phyloP scores from a whole-genome alignment of 2,113 vertebrate genomes.

The Daphoenositta chrysoptera region DNA sequence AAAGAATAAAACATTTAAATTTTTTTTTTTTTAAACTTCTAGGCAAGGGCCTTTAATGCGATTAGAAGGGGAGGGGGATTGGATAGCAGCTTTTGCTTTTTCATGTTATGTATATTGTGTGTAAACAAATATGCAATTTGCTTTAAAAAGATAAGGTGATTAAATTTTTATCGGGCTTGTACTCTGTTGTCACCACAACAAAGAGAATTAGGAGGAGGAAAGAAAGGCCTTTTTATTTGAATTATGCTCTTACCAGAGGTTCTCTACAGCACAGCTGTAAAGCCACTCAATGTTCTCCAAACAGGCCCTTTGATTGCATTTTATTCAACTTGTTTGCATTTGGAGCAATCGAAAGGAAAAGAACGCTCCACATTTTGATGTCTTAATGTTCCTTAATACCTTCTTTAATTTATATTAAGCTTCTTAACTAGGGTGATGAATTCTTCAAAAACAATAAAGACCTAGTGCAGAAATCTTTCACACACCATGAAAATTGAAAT shows the following conservation, averaged over 20 bases:
- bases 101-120: slow-evolving; percentile 65
- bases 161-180: slow-evolving; percentile 79
- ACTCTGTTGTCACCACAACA: slow-evolving; percentile 75
- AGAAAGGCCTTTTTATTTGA: slow-evolving; percentile 65
- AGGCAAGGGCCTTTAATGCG: slow-evolving; percentile 47
- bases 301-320: slow-evolving; percentile 75
- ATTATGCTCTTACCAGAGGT: slow-evolving; percentile 59
- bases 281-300: slow-evolving; percentile 70
- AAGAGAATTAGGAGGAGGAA: slow-evolving; percentile 75
- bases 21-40: not conserved
- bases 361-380: slow-evolving; percentile 77
- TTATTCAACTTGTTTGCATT: slow-evolving; percentile 76
- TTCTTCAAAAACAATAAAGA: slow-evolving; percentile 82
- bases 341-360: slow-evolving; percentile 65
- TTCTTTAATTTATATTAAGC: slow-evolving; percentile 85
- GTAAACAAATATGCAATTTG: slow-evolving; percentile 83
- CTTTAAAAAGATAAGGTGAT: slow-evolving; percentile 84
- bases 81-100: slow-evolving; percentile 58
- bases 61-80: slow-evolving; percentile 40
- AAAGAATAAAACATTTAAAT: slow-evolving; percentile 45
- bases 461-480: slow-evolving; percentile 69
- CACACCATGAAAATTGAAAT: slow-evolving; percentile 69
- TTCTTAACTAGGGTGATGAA: slow-evolving; percentile 80
- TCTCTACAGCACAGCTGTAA: slow-evolving; percentile 71
- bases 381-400: slow-evolving; percentile 83